These are phyloP conservation scores for Vimba vimba DNA, from an alignment of 2,113 vertebrate species.

Conservation along the genomic window DNA sequence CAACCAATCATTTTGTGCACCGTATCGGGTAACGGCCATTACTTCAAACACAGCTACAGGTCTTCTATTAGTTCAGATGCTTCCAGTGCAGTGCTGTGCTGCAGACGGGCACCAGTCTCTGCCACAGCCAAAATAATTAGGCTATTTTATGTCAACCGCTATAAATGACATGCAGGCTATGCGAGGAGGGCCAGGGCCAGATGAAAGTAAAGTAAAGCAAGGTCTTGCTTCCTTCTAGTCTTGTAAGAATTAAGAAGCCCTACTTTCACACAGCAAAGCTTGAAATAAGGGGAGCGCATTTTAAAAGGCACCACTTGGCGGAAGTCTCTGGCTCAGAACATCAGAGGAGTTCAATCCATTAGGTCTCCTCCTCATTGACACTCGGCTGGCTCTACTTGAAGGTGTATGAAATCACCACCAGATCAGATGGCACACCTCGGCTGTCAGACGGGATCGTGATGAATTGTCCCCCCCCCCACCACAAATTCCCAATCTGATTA, in stretches of 20 bases:
- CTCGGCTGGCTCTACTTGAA: constrained; percentile 52
- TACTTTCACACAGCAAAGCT: constrained; percentile 45
- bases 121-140: constrained; percentile 41
- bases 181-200: constrained; percentile 24
- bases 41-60: neutral
- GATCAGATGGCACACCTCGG: constrained; percentile 52
- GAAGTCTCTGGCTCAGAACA: constrained; percentile 44
- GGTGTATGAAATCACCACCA: constrained; percentile 56
- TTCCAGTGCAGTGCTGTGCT: neutral
- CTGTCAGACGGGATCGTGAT: constrained; percentile 56
- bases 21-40: constrained; percentile 7
- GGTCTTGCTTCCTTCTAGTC: constrained; percentile 45
- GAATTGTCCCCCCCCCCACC: constrained; percentile 38
- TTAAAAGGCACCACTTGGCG: constrained; percentile 56
- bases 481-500: constrained; percentile 56
- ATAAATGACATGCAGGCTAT: constrained; percentile 53
- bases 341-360: constrained; percentile 59
- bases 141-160: constrained; percentile 51
- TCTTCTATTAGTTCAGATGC: constrained; percentile 11
- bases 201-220: constrained; percentile 44
- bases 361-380: constrained; percentile 61
- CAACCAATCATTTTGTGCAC: constrained; percentile 13
- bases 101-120: neutral
- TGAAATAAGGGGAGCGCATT: constrained; percentile 52
- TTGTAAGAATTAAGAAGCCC: constrained; percentile 55